These are phyloP conservation scores for Trinorchestia longiramus DNA, from an alignment of 1,140 invertebrate genomes.

Conservation along the genomic window DNA sequence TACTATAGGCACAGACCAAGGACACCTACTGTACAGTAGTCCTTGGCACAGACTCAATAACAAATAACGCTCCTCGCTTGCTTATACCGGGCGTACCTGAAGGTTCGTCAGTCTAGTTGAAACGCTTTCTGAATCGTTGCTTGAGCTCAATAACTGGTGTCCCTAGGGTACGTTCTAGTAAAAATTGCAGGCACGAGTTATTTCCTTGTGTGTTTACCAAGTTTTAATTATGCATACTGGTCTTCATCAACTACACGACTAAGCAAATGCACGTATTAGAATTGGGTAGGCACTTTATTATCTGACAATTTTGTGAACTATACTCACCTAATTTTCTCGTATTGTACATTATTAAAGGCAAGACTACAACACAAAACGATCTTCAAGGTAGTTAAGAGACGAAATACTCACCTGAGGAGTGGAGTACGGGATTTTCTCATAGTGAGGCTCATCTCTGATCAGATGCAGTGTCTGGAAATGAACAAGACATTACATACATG, in stretches of 20 bases:
- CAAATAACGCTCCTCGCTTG: neutral
- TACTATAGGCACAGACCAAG: too few relatives aligned
- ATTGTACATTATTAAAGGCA: neutral
- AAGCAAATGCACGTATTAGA: neutral
- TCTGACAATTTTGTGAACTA: neutral
- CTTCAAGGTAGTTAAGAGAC: neutral
- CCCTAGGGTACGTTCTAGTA: too few relatives aligned
- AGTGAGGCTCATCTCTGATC: conserved; percentile 71
- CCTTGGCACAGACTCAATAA: neutral
- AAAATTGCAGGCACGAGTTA: too few relatives aligned
- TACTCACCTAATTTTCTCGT: neutral
- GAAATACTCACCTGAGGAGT: conserved; percentile 69
- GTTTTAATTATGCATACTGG: too few relatives aligned
- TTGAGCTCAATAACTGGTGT: neutral
- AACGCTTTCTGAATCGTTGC: neutral
- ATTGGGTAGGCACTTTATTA: neutral
- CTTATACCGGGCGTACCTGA: neutral
- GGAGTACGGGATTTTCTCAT: conserved; percentile 72
- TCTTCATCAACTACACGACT: neutral
- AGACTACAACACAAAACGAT: neutral
- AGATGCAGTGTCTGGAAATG: conserved; percentile 70
- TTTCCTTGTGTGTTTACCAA: too few relatives aligned
- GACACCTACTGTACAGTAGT: neutral
- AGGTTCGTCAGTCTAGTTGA: neutral
- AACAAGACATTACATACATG: conserved; percentile 49